Base-by-base conservation (phyloP, 2,113 vertebrate species). In the Cnemophilus loriae region DNA sequence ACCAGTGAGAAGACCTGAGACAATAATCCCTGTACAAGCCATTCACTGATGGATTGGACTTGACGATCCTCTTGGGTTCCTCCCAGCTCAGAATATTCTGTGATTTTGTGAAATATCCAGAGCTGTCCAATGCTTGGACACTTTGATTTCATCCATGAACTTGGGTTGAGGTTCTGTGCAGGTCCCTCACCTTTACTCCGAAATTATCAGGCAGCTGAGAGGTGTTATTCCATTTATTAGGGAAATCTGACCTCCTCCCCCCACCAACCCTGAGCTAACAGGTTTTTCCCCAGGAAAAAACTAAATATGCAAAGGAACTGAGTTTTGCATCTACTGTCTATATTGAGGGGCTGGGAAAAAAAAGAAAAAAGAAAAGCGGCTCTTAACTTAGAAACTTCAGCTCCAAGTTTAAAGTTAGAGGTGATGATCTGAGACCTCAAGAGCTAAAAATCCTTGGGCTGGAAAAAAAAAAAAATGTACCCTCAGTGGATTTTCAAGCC, bases 391-490 rank as follows among this genome's bases (percentile, higher is more conserved):
- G 37, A 78, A 68, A 68, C 10, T 56, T 91, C 32, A 84, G 14
- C n/a, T 65, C 76, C 56, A 24, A 30, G 8, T 67, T 75, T 87
- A 70, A 93, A 85, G 20, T 44, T 79, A 49, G 53, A 85, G 22
- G 61, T 64, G 61, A 64, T 41, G 23, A 86, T 37, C 27, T 37
- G 47, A 70, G 56, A 57, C 28, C 32, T 56, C 18, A 50, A 55
- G 22, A 16, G 17, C 47, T 82, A 55, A 84, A 89, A 91, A 41
- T 37, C 23, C 33, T 57, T 28, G 8, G 7, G 19, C 8, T 75
- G 7, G 37, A 21, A 52, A 35, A 44, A 7, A 2, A 26, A 30
- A 16, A 22, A 39, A 41, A 22, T 3, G 0, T 8, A 9, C 16
- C 18, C 20, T 53, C 11, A 26, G 44, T 55, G 46, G 8, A 35